Conservation (phyloP, 64 coral and sea anemone genomes). For the Dendrophyllia cribrosa region DNA sequence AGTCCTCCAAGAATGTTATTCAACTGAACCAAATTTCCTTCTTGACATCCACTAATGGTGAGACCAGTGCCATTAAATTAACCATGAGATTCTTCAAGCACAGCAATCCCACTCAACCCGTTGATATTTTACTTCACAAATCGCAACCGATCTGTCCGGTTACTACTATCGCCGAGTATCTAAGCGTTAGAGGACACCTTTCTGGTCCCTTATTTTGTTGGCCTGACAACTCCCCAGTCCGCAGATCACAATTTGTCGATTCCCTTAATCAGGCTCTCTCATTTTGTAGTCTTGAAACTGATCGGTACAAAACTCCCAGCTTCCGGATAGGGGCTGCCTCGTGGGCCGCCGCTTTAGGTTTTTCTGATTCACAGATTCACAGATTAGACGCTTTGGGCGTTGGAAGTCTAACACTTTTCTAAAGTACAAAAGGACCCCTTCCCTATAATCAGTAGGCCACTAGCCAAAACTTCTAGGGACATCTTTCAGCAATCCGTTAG, state of each 20-base stretch:
- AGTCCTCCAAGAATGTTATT: background rate
- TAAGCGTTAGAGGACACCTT: background rate
- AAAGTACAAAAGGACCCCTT: background rate
- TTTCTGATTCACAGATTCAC: conserved; percentile 16
- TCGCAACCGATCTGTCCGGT: conserved; percentile 18
- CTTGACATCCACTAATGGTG: background rate
- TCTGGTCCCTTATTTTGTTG: conserved; percentile 14
- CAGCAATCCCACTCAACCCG: background rate
- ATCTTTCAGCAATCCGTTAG: background rate
- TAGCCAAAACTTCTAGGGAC: background rate
- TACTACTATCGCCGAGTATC: conserved; percentile 1
- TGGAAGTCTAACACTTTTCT: conserved; percentile 28
- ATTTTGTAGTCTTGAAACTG: background rate
- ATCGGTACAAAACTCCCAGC: conserved; percentile 11
- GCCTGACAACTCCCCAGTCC: background rate
- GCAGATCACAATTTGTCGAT: background rate
- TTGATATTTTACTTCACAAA: conserved; percentile 17
- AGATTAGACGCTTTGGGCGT: background rate
- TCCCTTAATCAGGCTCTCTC: too few relatives aligned
- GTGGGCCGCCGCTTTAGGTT: background rate
- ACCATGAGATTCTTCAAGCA: conserved; percentile 30
- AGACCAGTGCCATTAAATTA: background rate
- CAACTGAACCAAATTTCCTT: conserved; percentile 23
- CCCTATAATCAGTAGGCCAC: background rate
- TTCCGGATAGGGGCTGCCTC: conserved; percentile 31